phyloP scores from a whole-genome alignment of 1,140 invertebrate species.

The Nasonia vitripennis region DNA sequence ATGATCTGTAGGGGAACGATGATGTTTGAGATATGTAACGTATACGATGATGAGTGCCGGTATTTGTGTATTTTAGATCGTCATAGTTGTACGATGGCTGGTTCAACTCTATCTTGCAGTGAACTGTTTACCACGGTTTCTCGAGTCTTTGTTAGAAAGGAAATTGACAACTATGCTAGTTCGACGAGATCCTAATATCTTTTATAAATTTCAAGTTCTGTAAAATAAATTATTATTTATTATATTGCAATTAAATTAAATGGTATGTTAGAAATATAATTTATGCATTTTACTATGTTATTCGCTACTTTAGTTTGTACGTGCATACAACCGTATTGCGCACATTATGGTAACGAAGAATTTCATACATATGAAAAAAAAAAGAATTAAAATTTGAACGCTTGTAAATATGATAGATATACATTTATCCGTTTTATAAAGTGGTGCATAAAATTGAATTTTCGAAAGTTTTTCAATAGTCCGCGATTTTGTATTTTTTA shows the following conservation, averaged over 20 bases:
- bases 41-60: too few species aligned
- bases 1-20: too few species aligned
- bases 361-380: not conserved
- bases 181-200: not conserved
- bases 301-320: not conserved
- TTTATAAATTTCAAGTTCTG: not conserved
- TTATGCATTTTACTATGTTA: not conserved
- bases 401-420: constrained; percentile 40
- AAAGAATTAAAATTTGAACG: not conserved
- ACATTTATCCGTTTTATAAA: constrained; percentile 16
- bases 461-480: not conserved
- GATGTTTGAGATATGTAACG: too few species aligned
- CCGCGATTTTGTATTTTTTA: not conserved
- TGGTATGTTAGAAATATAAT: not conserved
- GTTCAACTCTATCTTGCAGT: too few species aligned
- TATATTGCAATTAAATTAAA: constrained; percentile 8
- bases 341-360: not conserved
- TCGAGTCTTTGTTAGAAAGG: too few species aligned
- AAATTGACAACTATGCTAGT: not conserved
- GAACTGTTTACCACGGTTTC: too few species aligned
- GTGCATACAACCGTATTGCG: not conserved
- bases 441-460: not conserved
- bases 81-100: too few species aligned
- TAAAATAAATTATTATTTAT: constrained; percentile 43
- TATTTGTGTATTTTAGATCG: too few species aligned